A percentile compares a stretch with the other conserved stretches of the same genome.
These are phyloP conservation scores for Pomacea canaliculata DNA, from an alignment of 2,888 invertebrate genomes.

Conservation along the genomic window DNA sequence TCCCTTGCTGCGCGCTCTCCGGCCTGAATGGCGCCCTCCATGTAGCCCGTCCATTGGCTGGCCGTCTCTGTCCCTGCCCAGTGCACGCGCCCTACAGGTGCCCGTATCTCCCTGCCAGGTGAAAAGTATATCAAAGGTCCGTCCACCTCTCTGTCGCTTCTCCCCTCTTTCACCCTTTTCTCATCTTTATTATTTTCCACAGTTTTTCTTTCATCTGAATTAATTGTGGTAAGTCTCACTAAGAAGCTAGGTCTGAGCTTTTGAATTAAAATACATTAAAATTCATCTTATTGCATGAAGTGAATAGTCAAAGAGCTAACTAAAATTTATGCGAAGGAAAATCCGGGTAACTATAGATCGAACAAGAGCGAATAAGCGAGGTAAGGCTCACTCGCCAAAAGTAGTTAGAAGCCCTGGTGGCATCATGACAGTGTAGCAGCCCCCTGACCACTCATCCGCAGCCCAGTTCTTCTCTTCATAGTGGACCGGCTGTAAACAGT, in stretches of 20 bases:
- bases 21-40: conserved; percentile 65
- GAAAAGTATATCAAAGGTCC: background rate
- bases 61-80: conserved; percentile 66
- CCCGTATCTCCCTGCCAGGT: conserved; percentile 52
- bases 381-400: conserved; percentile 57
- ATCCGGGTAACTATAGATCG: background rate
- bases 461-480: conserved; percentile 70
- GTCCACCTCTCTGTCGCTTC: background rate
- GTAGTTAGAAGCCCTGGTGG: conserved; percentile 68
- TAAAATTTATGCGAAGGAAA: no score
- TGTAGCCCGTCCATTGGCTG: conserved; percentile 62
- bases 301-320: no score
- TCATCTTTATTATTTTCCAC: no score
- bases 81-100: conserved; percentile 58
- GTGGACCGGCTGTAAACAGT: conserved; percentile 51
- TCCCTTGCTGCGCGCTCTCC: conserved; percentile 64
- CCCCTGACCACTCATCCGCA: conserved; percentile 70
- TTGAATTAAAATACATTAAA: no score
- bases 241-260: no score
- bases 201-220: no score
- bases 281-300: no score
- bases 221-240: no score
- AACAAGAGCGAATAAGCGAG: background rate
- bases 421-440: conserved; percentile 68
- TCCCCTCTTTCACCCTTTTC: no score